Evolutionary conservation across 2,113 vertebrate genomes (phyloP), one percentile per base, ranked within the genome.

Genomic region (Arizona elegans): DNA sequence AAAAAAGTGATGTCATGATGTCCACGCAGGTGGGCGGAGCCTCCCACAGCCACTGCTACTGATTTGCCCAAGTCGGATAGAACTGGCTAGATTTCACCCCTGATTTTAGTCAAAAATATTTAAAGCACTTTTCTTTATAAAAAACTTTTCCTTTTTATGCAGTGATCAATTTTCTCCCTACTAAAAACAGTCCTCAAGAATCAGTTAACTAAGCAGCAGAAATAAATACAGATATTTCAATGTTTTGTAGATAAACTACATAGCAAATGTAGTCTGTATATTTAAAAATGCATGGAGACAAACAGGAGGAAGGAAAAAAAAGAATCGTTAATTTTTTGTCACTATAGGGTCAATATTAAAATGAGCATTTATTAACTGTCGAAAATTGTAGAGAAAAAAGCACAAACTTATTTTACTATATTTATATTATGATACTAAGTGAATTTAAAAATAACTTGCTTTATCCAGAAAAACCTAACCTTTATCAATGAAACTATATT

Each of bases 221-320:
- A 85, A 95, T 91, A 95, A 96, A 91, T 93, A 92, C 94, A 92
- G 75, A 94, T 38, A 92, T 95, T 94, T 96, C 90, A 93, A 91
- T 94, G 93, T 93, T 95, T 95, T 96, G 93, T 88, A 94, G 88
- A 94, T 94, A 94, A 55, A 95, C 13, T 93, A 95, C 90, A 96
- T 93, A 96, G 95, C 89, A 93, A 96, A 96, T 43, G 38, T 93
- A 94, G 95, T 91, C 70, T 94, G 92, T 96, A 96, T 96, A 96
- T 96, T 50, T 52, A 85, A 85, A 97, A 95, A 55, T 92, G 29
- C 92, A 95, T 91, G 89, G 92, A 97, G 93, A 97, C 93, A 96
- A 96, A 96, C 90, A 92, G 96, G 29, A 81, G 95, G 94, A 54
- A 81, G 33, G 95, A 96, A 96, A 95, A 95, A 95, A 95, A 96